phyloP scores from a whole-genome alignment of 2,113 vertebrate genomes.

The Glaucidium brasilianum region DNA sequence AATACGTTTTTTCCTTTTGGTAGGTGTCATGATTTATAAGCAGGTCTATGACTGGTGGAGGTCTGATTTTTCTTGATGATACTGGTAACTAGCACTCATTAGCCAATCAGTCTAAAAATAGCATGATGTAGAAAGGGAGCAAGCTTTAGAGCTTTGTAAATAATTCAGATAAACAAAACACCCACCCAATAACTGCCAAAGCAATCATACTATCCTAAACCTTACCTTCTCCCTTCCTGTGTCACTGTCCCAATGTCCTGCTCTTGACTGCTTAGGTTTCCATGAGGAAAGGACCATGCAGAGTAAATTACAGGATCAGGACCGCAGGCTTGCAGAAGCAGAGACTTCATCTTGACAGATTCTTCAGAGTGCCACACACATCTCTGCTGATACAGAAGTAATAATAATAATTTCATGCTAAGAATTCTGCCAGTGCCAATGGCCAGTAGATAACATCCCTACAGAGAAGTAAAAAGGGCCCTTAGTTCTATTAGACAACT shows the following conservation, averaged over 20 bases:
- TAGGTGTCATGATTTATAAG: neutral
- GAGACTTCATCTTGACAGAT: slow-evolving; percentile 35
- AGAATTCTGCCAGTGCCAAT: slow-evolving; percentile 25
- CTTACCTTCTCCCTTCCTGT: slow-evolving; percentile 42
- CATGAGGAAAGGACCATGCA: slow-evolving; percentile 30
- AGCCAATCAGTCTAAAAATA: neutral
- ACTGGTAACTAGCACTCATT: neutral
- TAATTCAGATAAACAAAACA: neutral
- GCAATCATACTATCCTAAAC: slow-evolving; percentile 1
- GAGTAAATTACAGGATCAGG: slow-evolving; percentile 22
- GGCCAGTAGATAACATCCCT: neutral
- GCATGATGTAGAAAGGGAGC: neutral
- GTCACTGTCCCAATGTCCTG: slow-evolving; percentile 16
- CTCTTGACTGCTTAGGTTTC: slow-evolving; percentile 37
- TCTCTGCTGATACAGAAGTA: slow-evolving; percentile 58
- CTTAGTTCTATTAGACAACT: neutral
- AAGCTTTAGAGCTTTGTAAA: neutral
- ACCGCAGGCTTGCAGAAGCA: neutral
- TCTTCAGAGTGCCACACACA: slow-evolving; percentile 40
- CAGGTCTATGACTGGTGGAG: neutral
- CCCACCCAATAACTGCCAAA: neutral
- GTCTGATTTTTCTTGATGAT: neutral
- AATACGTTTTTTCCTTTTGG: neutral
- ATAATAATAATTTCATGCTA: slow-evolving; percentile 56
- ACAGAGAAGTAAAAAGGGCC: neutral